Evolutionary conservation across 2,797 vertebrate genomes (phyloP).

Genomic region (Rhadinocentrus ornatus): DNA sequence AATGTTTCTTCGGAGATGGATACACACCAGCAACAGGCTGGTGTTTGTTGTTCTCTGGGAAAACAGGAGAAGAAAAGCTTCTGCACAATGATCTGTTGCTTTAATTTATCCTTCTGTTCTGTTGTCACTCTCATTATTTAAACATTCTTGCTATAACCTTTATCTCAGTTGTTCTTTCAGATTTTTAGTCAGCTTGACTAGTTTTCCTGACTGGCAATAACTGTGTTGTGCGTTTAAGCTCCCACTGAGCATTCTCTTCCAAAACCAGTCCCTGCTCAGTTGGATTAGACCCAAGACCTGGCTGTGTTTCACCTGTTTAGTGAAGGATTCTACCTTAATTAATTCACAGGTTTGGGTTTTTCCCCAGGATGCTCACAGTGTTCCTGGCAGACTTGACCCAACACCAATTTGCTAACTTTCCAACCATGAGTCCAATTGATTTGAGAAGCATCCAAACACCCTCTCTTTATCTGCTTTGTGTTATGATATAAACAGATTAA

Average conservation of each 20-base stretch:
- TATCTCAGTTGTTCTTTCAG: neutral
- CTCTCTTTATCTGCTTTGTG: neutral
- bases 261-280: slow-evolving; percentile 45
- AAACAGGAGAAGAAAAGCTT: slow-evolving; percentile 15
- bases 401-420: slow-evolving; percentile 30
- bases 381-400: slow-evolving; percentile 48
- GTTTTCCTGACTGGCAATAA: slow-evolving; percentile 19
- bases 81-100: slow-evolving; percentile 30
- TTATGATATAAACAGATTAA: neutral
- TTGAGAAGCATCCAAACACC: neutral
- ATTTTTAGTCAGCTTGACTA: slow-evolving; percentile 37
- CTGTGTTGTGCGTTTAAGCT: slow-evolving; percentile 43
- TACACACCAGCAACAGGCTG: slow-evolving; percentile 18
- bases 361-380: slow-evolving; percentile 42
- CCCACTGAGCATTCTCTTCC: slow-evolving; percentile 46
- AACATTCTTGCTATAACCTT: slow-evolving; percentile 6
- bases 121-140: slow-evolving; percentile 28
- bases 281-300: slow-evolving; percentile 62
- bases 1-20: slow-evolving; percentile 44
- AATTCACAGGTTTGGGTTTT: slow-evolving; percentile 58
- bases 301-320: slow-evolving; percentile 70
- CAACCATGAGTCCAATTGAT: neutral
- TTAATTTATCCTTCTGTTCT: slow-evolving; percentile 21
- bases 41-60: slow-evolving; percentile 19
- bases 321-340: slow-evolving; percentile 55